A percentile compares a stretch with the other conserved stretches of the same genome.
Evolutionary conservation across 2,888 invertebrate genomes (phyloP).

Genomic region (Himalopsyche anomala): DNA sequence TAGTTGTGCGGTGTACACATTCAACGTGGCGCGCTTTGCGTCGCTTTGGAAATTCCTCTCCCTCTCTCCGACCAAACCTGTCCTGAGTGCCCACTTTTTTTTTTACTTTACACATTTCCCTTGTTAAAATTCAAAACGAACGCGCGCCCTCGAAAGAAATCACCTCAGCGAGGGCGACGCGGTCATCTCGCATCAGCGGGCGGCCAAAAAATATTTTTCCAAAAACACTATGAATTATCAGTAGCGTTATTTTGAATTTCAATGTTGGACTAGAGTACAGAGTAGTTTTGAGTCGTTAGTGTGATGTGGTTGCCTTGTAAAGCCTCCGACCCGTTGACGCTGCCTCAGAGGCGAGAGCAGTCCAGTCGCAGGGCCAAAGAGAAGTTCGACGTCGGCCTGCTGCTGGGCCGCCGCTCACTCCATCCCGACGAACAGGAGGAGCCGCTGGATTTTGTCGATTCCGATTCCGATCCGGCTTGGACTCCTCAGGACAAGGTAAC

Average conservation of each 20-base stretch:
- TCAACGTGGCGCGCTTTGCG: conserved; percentile 46
- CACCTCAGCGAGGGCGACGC: conserved; percentile 48
- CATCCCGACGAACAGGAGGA: conserved; percentile 78
- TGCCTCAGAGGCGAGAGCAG: conserved; percentile 79
- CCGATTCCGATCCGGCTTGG: conserved; percentile 86
- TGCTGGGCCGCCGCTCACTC: conserved; percentile 71
- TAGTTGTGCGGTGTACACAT: conserved; percentile 64
- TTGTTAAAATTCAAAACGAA: conserved; percentile 51
- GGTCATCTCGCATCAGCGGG: not conserved
- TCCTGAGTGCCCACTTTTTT: conserved; percentile 46
- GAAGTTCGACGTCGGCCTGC: conserved; percentile 76
- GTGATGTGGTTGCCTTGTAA: conserved; percentile 64
- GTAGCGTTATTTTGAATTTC: conserved; percentile 53
- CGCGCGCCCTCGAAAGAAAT: conserved; percentile 35
- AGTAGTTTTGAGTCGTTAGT: conserved; percentile 63
- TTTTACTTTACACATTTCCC: conserved; percentile 50
- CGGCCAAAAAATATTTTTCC: conserved; percentile 64
- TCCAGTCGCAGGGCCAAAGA: conserved; percentile 81
- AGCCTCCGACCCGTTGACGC: conserved; percentile 71
- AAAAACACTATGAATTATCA: conserved; percentile 60
- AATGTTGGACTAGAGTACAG: conserved; percentile 51
- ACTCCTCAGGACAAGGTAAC: conserved; percentile 78
- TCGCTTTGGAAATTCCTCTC: conserved; percentile 60
- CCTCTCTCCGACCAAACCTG: conserved; percentile 45
- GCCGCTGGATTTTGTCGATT: conserved; percentile 78